Base-by-base conservation (phyloP, 2,113 vertebrate genomes). In the Callaeas wilsoni region DNA sequence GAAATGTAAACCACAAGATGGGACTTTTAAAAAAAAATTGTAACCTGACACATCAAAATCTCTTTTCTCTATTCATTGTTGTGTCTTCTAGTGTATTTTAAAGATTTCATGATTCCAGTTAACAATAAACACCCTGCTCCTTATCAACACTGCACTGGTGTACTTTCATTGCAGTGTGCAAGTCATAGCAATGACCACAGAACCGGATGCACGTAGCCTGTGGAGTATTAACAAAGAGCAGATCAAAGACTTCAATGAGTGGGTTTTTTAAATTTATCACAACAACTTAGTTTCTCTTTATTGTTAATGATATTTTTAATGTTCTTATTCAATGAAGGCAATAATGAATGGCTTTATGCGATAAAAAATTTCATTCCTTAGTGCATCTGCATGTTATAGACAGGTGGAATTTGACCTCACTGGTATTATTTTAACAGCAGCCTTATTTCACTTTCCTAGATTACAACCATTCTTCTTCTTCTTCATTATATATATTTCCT, bases 151-250 rank as follows among this genome's bases (percentile, higher is more conserved):
- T 74, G 46, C n/a, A 10, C 15, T 64, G 15, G 44, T 93, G 21
- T 57, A 8, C 52, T 79, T 85, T 68, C 42, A 59, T 32, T 79
- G 29, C 75, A 42, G 44, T 15, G 3, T 33, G 13, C 41, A 71
- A 55, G 47, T 33, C 33, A 3, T 12, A 32, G 9, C 0, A 1
- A 37, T 22, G 27, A 57, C 16, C 42, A 46, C 37, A 85, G 56
- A 60, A 16, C 13, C 49, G 41, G 7, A 7, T 33, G 32, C 20
- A 18, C 0, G 0, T 29, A 73, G 13, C n/a, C 52, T 41, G 19
- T 42, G 27, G 39, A 33, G 21, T 44, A 29, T 37, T 76, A 80
- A 35, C 11, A 39, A 64, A 74, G 12, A 83, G 4, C 21, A 62
- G 11, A 67, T 73, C 65, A 65, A 87, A 56, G 32, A 19, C 25